Conservation (phyloP, 2,113 vertebrate species). For the Apeltes quadracus region DNA sequence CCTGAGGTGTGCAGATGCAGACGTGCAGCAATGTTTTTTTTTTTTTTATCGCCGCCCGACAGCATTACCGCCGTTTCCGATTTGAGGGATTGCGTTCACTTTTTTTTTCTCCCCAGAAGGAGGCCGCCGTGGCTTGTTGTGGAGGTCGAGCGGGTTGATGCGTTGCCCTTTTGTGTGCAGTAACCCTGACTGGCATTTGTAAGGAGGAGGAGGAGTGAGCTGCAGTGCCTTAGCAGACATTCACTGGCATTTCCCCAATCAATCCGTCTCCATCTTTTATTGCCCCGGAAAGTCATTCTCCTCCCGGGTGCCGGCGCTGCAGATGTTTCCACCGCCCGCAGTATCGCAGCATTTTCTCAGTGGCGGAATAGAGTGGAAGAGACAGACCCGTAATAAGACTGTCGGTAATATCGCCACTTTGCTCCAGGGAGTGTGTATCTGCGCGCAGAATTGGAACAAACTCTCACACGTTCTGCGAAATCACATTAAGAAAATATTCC, state of each 20-base stretch:
- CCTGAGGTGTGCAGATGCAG: slow-evolving; percentile 54
- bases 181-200: slow-evolving; percentile 52
- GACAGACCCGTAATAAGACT: slow-evolving; percentile 53
- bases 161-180: slow-evolving; percentile 48
- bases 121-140: slow-evolving; percentile 25
- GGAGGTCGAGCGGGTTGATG: slow-evolving; percentile 56
- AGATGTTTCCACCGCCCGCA: slow-evolving; percentile 62
- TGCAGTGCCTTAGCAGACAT: slow-evolving; percentile 56
- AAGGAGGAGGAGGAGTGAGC: slow-evolving; percentile 43
- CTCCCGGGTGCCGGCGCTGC: slow-evolving; percentile 56
- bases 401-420: slow-evolving; percentile 54
- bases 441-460: slow-evolving; percentile 28
- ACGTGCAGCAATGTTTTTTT: slow-evolving; percentile 34
- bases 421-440: slow-evolving; percentile 56
- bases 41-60: slow-evolving; percentile 37
- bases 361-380: slow-evolving; percentile 40
- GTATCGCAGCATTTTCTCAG: slow-evolving; percentile 66
- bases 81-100: slow-evolving; percentile 41
- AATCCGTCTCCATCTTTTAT: slow-evolving; percentile 75
- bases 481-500: slow-evolving; percentile 39
- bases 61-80: slow-evolving; percentile 36
- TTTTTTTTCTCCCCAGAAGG: slow-evolving; percentile 8
- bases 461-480: slow-evolving; percentile 32
- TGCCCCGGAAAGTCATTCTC: slow-evolving; percentile 62
- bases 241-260: slow-evolving; percentile 76